Base-by-base conservation (phyloP, 1,140 invertebrate genomes). In the Macrobrachium nipponense region DNA sequence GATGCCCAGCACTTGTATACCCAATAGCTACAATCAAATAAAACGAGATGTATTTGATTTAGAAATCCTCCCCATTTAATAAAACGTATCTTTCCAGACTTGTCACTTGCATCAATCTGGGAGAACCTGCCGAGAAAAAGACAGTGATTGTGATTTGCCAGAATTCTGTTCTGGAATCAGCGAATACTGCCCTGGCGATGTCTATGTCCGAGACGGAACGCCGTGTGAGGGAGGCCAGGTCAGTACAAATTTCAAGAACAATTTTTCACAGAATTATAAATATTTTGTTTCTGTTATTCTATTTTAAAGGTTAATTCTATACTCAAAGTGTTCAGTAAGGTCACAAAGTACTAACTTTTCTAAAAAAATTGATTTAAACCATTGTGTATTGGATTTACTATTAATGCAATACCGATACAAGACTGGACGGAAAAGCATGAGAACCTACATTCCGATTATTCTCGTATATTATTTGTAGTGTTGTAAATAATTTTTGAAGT, bases 91-190 rank as follows among this genome's bases (percentile, higher is more conserved):
- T 90, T 91, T 90, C 7, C 90, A 95, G 92, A 96, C 94, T 2
- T 96, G 95, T 88, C 92, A 94, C 88, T 94, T 95, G 0, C 96
- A 95, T 90, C 91, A 91, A 10, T 94, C 95, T 17, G 96, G 96
- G 2, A 95, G 94, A 0, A 90, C 94, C 73, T 99, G 98, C 90
- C 93, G 98, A 14, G 92, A 92, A 0, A 93, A 95, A 0, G 93
- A 94, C 62, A 94, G 95, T 76, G 96, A 98, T 89, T 99, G 98
- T 92, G 98, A 99, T 92, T 91, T 99, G 61, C 95, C 98, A 0
- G 98, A 99, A 91, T 99, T 94, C 91, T 99, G 98, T 91, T 96
- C 96, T 2, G 98, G 98, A 0, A 93, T 96, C 80, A 95, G 95
- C 0, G 97, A 99, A 90, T 97, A 94, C 91, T 99, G 98, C 92